Evolutionary conservation across 2,113 vertebrate genomes (phyloP), one percentile per base, ranked within the genome.

Genomic region (Ammodytes marinus): DNA sequence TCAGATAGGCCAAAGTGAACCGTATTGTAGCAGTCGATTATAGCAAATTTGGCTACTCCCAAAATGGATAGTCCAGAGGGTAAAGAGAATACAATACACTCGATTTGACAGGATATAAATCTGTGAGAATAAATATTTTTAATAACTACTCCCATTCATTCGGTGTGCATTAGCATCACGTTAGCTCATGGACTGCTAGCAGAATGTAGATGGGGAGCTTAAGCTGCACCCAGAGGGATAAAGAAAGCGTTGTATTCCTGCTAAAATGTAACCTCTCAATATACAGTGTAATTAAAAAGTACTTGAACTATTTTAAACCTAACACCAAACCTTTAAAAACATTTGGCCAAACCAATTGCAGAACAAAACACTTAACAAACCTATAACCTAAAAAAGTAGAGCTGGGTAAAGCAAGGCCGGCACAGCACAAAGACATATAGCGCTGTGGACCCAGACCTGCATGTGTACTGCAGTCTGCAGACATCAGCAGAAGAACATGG

Each of bases 401-500:
- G 43, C 70, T 66, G 42, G 27, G 45, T 55, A 52, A 61, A 45
- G 6, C 45, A 70, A 73, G 73, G 27, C 66, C 42, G 73, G 81
- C 66, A 58, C 46, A 46, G 6, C 67, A 60, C 52, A 72, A 58
- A 77, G 71, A 57, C 11, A 35, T 69, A 77, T 63, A 80, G 45
- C 59, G 61, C 27, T 27, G 27, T 9, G 55, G 17, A 46, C 45
- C 13, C 53, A 17, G 58, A 17, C 13, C 52, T 61, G 70, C 54
- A 37, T 84, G 66, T 59, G 40, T 90, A 65, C 68, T 86, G 87
- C 89, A 83, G 74, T 61, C 68, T 86, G 87, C 89, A 83, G 74
- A 75, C 76, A 79, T 89, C 87, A 91, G 88, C 89, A 92, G 80
- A 92, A 90, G 72, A 69, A 53, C 77, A 64, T 12, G 17, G 72